phyloP scores from a whole-genome alignment of 2,888 invertebrate genomes.

The Nipponacmea schrenckii region DNA sequence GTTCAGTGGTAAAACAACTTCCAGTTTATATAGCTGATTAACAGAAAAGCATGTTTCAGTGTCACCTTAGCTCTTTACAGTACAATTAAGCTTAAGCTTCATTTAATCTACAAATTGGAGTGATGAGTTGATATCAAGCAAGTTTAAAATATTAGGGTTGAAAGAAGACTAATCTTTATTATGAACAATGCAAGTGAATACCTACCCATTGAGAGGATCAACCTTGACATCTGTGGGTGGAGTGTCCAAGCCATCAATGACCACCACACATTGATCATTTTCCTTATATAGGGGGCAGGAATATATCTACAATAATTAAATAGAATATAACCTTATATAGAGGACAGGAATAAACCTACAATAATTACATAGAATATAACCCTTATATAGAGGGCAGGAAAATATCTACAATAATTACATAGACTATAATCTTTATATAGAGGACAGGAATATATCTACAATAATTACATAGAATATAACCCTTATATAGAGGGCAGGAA shows the following conservation, averaged over 20 bases:
- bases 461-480: constrained; percentile 73
- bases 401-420: constrained; percentile 70
- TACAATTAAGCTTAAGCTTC: too few species aligned
- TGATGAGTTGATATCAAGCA: neutral
- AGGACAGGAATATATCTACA: too few species aligned
- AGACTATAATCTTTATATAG: constrained; percentile 75
- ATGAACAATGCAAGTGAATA: constrained; percentile 21
- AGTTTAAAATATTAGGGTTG: too few species aligned
- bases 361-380: constrained; percentile 73
- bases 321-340: constrained; percentile 76
- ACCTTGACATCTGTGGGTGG: constrained; percentile 85
- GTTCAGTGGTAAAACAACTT: too few species aligned
- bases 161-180: neutral
- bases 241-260: constrained; percentile 77
- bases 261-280: constrained; percentile 78
- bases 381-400: constrained; percentile 77
- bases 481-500: constrained; percentile 77
- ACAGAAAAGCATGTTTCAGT: too few species aligned
- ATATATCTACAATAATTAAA: constrained; percentile 75
- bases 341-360: constrained; percentile 81
- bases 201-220: constrained; percentile 90
- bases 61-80: too few species aligned
- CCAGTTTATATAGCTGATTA: too few species aligned
- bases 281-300: constrained; percentile 76
- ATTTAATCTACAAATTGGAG: neutral